Evolutionary conservation across 2,797 vertebrate species (phyloP).

Genomic region (Brachymystax lenok): DNA sequence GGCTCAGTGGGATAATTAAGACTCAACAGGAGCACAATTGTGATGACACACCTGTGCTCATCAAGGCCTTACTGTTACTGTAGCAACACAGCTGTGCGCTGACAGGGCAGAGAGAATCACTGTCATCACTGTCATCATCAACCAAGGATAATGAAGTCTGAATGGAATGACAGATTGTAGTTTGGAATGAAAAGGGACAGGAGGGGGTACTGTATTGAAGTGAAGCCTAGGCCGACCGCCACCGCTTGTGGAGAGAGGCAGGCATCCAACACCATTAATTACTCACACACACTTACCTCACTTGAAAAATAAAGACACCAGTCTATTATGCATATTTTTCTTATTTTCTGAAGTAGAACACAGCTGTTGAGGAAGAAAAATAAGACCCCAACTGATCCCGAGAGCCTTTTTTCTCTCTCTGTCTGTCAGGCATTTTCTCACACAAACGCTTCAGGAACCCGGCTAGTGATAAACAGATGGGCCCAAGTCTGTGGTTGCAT

Average conservation of each 20-base stretch:
- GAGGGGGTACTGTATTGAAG: background rate
- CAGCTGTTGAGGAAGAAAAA: conserved; percentile 45
- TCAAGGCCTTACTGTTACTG: conserved; percentile 31
- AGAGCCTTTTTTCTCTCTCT: background rate
- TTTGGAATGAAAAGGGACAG: background rate
- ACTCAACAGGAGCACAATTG: conserved; percentile 42
- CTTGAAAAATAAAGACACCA: conserved; percentile 45
- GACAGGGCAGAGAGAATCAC: conserved; percentile 17
- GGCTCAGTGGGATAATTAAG: conserved; percentile 42
- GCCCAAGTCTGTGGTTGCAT: conserved; percentile 63
- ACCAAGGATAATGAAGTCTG: background rate
- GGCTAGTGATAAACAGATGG: conserved; percentile 63
- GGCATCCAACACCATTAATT: conserved; percentile 50
- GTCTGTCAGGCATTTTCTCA: conserved; percentile 60
- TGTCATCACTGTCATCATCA: conserved; percentile 22
- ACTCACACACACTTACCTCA: conserved; percentile 52
- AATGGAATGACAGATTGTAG: background rate
- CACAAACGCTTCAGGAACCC: conserved; percentile 46
- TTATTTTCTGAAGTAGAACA: conserved; percentile 44
- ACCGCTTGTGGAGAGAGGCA: background rate
- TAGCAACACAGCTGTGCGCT: conserved; percentile 33
- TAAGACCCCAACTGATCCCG: background rate
- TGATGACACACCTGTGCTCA: conserved; percentile 32
- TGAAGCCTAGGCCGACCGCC: background rate
- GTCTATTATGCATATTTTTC: conserved; percentile 39